These are phyloP conservation scores for Palythoa grandis DNA, from an alignment of 92 coral and sea anemone species.

Conservation along the genomic window DNA sequence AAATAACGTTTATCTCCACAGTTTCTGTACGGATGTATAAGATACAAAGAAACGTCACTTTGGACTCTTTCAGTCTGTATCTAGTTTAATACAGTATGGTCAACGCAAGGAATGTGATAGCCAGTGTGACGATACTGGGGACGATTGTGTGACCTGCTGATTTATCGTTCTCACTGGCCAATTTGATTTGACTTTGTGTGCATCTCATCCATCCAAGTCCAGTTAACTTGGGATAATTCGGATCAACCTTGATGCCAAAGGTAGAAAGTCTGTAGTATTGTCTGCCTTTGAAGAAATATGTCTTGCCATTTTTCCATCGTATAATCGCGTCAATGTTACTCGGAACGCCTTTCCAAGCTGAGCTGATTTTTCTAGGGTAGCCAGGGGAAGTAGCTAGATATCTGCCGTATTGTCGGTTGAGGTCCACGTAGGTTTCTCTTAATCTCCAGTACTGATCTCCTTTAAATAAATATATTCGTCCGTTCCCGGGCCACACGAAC, in stretches of 20 bases:
- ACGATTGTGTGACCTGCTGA: slow-evolving; percentile 10
- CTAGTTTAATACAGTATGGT: background rate
- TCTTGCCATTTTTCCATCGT: slow-evolving; percentile 82
- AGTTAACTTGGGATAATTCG: slow-evolving; percentile 63
- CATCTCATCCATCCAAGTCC: slow-evolving; percentile 81
- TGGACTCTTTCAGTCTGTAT: too few species aligned
- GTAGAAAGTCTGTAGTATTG: slow-evolving; percentile 66
- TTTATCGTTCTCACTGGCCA: slow-evolving; percentile 5
- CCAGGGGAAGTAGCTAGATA: slow-evolving; percentile 49
- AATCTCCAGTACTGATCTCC: slow-evolving; percentile 89
- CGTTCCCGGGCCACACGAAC: slow-evolving; percentile 86
- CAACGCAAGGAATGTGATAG: background rate
- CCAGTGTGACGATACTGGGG: slow-evolving; percentile 9
- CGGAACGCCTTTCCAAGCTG: slow-evolving; percentile 80
- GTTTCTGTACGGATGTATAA: too few species aligned
- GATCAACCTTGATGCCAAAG: slow-evolving; percentile 51
- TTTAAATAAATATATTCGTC: slow-evolving; percentile 81
- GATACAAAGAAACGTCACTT: too few species aligned
- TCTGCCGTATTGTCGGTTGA: too few species aligned
- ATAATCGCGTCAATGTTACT: slow-evolving; percentile 62
- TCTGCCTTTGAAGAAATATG: slow-evolving; percentile 75
- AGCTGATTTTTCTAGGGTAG: slow-evolving; percentile 65
- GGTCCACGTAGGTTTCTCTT: slow-evolving; percentile 32
- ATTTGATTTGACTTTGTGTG: slow-evolving; percentile 40
- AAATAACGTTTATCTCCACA: too few species aligned